phyloP scores from a whole-genome alignment of 1,140 invertebrate species.

The Drosophila parabipectinata region DNA sequence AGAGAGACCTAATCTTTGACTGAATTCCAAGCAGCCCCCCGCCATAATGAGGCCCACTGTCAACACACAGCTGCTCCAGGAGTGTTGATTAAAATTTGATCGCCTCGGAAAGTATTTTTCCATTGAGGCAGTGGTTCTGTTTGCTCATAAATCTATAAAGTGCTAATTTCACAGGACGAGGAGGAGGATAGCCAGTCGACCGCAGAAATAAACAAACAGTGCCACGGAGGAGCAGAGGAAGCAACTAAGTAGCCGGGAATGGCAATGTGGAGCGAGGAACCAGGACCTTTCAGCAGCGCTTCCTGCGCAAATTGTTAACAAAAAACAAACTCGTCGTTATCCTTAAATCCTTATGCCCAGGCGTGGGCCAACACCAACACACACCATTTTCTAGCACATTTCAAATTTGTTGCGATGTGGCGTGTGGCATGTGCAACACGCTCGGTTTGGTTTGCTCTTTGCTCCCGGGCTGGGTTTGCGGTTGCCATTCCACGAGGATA shows the following conservation, averaged over 20 bases:
- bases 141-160: constrained; percentile 62
- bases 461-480: constrained; percentile 17
- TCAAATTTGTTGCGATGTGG: constrained; percentile 50
- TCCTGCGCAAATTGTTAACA: constrained; percentile 61
- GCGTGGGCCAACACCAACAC: constrained; percentile 20
- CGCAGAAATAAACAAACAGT: constrained; percentile 13
- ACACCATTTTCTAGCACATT: constrained; percentile 34
- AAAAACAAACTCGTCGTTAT: constrained; percentile 36
- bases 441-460: constrained; percentile 42
- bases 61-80: constrained; percentile 11
- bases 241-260: constrained; percentile 67
- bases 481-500: neutral
- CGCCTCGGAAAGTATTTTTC: constrained; percentile 36
- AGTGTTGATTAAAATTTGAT: constrained; percentile 51
- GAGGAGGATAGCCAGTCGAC: constrained; percentile 16
- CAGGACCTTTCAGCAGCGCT: constrained; percentile 55
- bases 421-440: constrained; percentile 57
- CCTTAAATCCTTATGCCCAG: constrained; percentile 17
- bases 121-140: constrained; percentile 1
- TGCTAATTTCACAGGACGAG: constrained; percentile 59
- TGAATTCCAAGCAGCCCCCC: neutral
- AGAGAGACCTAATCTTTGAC: constrained; percentile 15
- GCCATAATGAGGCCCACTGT: constrained; percentile 15
- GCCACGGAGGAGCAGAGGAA: neutral
- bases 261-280: constrained; percentile 40